Evolutionary conservation across 2,113 vertebrate species (phyloP).

Genomic region (Anarhynchus alexandrinus): DNA sequence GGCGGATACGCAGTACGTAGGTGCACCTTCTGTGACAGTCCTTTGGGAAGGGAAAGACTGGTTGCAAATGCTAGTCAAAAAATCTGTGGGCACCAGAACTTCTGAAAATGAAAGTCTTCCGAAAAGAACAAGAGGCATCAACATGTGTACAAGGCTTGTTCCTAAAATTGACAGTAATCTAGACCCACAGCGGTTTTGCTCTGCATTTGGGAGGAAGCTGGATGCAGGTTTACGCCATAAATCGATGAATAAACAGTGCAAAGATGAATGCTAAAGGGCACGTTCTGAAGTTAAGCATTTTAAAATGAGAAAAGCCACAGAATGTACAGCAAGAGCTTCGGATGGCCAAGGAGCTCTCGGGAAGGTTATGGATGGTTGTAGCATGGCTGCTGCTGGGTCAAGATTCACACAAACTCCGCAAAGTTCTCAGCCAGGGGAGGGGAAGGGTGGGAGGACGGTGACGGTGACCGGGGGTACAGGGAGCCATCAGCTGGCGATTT

Average conservation of each 20-base stretch:
- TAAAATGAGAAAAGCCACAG: background rate
- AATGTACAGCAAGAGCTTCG: background rate
- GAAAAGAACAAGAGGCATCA: background rate
- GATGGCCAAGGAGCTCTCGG: background rate
- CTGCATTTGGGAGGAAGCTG: background rate
- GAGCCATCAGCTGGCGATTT: background rate
- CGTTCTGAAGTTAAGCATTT: background rate
- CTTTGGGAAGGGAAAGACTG: background rate
- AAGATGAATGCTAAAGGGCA: background rate
- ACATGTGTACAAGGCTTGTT: background rate
- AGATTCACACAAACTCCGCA: background rate
- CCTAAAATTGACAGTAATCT: background rate
- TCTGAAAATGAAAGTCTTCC: background rate
- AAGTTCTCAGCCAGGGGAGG: background rate
- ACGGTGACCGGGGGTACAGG: rapidly evolving
- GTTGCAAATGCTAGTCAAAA: background rate
- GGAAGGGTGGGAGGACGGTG: background rate
- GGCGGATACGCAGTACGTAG: slow-evolving; percentile 93
- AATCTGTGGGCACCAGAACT: background rate
- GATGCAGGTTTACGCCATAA: background rate
- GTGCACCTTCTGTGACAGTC: background rate
- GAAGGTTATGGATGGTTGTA: background rate
- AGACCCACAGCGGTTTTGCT: background rate
- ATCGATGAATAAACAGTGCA: background rate
- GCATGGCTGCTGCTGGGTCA: background rate